A percentile compares a stretch with the other conserved stretches of the same genome.
Conservation (phyloP, 2,797 vertebrate genomes). For the Limosa lapponica region DNA sequence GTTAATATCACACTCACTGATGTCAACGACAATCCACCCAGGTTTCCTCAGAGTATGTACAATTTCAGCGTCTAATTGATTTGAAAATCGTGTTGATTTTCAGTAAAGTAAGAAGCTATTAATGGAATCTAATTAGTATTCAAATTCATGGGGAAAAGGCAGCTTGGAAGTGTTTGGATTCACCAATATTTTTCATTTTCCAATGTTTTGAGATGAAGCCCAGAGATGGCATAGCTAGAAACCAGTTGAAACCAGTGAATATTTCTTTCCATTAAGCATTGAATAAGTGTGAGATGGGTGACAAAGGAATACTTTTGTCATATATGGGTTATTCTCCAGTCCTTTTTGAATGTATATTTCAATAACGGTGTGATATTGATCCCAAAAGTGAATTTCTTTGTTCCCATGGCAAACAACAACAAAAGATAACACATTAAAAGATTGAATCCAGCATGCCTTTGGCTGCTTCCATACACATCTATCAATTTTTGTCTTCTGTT, state of each 20-base stretch:
- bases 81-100: neutral
- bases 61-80: slow-evolving; percentile 5
- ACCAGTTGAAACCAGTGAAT: neutral
- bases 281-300: neutral
- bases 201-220: neutral
- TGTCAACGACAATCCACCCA: slow-evolving; percentile 97
- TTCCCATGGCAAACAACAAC: neutral
- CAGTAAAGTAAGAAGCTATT: neutral
- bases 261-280: neutral
- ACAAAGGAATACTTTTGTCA: neutral
- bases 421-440: neutral
- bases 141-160: neutral
- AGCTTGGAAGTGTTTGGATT: neutral
- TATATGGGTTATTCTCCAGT: neutral
- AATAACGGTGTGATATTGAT: neutral
- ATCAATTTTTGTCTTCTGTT: neutral
- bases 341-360: neutral
- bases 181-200: neutral
- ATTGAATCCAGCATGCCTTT: neutral
- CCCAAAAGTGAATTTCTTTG: neutral
- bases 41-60: slow-evolving; percentile 94
- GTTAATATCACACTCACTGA: slow-evolving; percentile 97
- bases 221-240: neutral
- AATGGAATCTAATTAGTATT: neutral
- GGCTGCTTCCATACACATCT: neutral